These are phyloP conservation scores for Odocoileus virginianus DNA, from an alignment of 2,113 vertebrate genomes.

Conservation along the genomic window DNA sequence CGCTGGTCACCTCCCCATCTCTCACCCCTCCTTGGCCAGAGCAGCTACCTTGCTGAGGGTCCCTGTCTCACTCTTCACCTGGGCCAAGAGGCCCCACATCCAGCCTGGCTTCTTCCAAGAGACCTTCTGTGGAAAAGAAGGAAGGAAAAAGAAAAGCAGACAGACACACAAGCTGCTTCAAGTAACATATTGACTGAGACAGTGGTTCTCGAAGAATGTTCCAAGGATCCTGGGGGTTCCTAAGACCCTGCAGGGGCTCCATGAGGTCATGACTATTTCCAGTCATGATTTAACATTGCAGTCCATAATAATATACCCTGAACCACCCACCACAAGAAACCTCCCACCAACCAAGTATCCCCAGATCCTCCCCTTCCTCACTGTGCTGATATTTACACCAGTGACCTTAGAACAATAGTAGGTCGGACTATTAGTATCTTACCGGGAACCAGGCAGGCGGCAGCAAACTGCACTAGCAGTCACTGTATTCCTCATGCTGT, in stretches of 20 bases:
- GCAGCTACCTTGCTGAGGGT: not conserved
- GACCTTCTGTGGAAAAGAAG: not conserved
- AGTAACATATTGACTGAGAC: not conserved
- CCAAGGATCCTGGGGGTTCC: not conserved
- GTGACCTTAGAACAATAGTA: not conserved
- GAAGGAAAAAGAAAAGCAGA: not conserved
- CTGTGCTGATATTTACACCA: not conserved
- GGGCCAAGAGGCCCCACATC: not conserved
- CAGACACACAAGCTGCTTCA: not conserved
- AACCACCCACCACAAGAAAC: not conserved
- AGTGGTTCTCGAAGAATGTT: not conserved
- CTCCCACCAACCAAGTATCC: not conserved
- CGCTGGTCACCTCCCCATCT: not conserved
- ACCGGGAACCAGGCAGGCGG: not conserved
- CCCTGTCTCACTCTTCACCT: not conserved
- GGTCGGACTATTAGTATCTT: not conserved
- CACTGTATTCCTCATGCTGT: rapidly evolving
- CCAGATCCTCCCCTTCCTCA: too few species aligned
- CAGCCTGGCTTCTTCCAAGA: not conserved
- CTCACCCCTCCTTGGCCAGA: not conserved
- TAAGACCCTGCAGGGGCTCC: not conserved
- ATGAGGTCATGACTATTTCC: not conserved
- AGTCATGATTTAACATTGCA: not conserved
- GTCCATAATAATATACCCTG: not conserved
- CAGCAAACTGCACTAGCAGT: not conserved